Percentiles rank a stretch among this genome's conserved stretches.
phyloP scores from a whole-genome alignment of 2,113 vertebrate genomes.

The Crypturellus undulatus region DNA sequence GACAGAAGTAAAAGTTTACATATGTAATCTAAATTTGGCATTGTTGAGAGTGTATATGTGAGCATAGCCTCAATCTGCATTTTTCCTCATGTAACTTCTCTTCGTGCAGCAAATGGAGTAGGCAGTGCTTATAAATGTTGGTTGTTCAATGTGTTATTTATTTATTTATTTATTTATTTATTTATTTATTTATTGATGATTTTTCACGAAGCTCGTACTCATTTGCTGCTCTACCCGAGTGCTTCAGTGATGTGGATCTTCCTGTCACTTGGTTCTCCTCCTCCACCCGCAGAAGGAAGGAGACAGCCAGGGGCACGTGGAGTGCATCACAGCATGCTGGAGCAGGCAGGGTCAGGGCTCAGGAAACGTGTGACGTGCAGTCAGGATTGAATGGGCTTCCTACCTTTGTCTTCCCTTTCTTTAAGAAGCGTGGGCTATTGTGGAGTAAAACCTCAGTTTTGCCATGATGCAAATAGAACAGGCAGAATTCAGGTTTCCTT shows the following conservation, averaged over 20 bases:
- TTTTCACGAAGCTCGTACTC: neutral
- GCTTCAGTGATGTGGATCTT: neutral
- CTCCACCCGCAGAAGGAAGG: neutral
- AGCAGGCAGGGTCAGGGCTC: neutral
- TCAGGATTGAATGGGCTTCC: neutral
- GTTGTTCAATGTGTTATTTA: neutral
- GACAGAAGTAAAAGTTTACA: neutral
- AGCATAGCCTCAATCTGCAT: neutral
- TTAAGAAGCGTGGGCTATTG: neutral
- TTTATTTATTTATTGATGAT: neutral
- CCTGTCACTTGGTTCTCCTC: neutral
- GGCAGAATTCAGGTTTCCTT: neutral
- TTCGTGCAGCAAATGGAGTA: accelerated
- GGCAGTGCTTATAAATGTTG: neutral
- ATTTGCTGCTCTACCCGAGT: neutral
- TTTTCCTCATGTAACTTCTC: neutral
- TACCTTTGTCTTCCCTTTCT: neutral
- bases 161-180: no score
- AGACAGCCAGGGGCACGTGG: neutral
- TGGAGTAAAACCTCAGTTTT: accelerated
- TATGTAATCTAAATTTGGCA: neutral
- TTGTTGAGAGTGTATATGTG: neutral
- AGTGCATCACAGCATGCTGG: neutral
- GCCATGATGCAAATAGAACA: neutral
- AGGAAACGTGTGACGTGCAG: neutral